A percentile compares a stretch with the other conserved stretches of the same genome.
Conservation (phyloP, 2,113 vertebrate genomes). For the Cyanoramphus novaezelandiae region DNA sequence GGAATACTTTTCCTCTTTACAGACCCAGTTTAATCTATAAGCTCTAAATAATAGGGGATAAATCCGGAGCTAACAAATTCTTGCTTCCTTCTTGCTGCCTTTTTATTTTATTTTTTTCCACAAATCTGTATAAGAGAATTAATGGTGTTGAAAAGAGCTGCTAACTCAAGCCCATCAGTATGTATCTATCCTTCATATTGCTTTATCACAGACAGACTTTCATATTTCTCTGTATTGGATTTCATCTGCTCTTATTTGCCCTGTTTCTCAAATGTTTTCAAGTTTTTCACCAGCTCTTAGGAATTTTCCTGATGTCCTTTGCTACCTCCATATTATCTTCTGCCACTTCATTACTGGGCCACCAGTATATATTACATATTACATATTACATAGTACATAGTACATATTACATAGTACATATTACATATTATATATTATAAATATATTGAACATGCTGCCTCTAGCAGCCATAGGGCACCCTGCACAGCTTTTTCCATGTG, state of each 20-base stretch:
- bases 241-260: neutral
- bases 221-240: neutral
- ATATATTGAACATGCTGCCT: neutral
- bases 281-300: neutral
- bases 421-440: neutral
- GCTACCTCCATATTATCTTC: neutral
- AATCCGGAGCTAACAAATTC: slow-evolving; percentile 2
- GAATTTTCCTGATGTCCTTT: neutral
- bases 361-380: neutral
- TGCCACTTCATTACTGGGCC: neutral
- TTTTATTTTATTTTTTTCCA: neutral
- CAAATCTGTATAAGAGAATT: neutral
- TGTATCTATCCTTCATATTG: neutral
- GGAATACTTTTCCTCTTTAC: neutral
- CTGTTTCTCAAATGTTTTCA: neutral
- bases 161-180: neutral
- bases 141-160: neutral
- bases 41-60: neutral
- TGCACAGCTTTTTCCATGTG: neutral
- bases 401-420: neutral
- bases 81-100: neutral
- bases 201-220: neutral
- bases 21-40: slow-evolving; percentile 34
- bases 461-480: neutral
- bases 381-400: neutral